These are phyloP conservation scores for Calosoma granatense DNA, from an alignment of 1,140 invertebrate species.

Conservation along the genomic window DNA sequence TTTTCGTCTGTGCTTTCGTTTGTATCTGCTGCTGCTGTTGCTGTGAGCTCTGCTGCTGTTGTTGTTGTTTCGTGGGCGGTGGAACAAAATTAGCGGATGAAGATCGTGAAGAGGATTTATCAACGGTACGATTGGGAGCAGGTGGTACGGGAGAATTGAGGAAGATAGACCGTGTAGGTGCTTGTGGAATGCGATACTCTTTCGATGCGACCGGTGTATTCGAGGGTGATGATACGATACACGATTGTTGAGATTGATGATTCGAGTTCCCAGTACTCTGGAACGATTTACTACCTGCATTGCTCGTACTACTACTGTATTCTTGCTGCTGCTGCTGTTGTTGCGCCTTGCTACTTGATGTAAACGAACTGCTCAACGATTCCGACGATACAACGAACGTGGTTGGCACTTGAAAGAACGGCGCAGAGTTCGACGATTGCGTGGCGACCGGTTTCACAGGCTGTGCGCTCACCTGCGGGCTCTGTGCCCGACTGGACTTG, in stretches of 20 bases:
- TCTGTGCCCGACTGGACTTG: constrained; percentile 39
- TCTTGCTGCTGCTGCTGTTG: constrained; percentile 29
- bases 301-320: constrained; percentile 26
- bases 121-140: constrained; percentile 17
- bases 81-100: constrained; percentile 39
- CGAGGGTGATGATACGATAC: constrained; percentile 56
- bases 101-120: constrained; percentile 32
- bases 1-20: constrained; percentile 58
- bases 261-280: constrained; percentile 40
- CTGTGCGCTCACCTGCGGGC: constrained; percentile 45
- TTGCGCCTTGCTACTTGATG: constrained; percentile 29
- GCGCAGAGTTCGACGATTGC: constrained; percentile 39
- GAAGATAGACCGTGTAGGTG: constrained; percentile 22
- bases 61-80: constrained; percentile 40
- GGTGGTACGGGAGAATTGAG: constrained; percentile 23
- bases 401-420: constrained; percentile 52
- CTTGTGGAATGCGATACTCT: constrained; percentile 47
- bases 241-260: constrained; percentile 49
- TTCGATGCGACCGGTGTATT: constrained; percentile 41
- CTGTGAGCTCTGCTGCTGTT: constrained; percentile 37
- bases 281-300: constrained; percentile 44
- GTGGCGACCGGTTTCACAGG: constrained; percentile 42
- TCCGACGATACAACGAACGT: constrained; percentile 35
- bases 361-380: constrained; percentile 30
- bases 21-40: constrained; percentile 40